Base-by-base conservation (phyloP, 2,113 vertebrate species). In the Danionella cerebrum region DNA sequence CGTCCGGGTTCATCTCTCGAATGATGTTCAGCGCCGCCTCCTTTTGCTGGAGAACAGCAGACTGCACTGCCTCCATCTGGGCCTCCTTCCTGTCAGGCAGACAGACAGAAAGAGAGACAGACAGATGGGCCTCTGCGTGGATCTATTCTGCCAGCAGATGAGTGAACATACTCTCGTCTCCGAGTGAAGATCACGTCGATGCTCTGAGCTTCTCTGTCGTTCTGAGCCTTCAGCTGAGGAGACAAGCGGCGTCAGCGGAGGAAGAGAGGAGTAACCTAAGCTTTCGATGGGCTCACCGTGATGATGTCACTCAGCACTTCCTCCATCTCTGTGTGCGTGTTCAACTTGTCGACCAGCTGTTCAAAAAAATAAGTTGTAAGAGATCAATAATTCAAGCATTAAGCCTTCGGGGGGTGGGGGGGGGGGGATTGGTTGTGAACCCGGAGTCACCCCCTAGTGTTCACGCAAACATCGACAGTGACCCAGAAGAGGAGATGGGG, bases 311-410 rank as follows among this genome's bases (percentile, higher is more conserved):
- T 86, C 73, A 91, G 87, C 73, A 98, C 92, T 82, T 98, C 94
- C 58, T 97, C 89, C 82, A 90, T 93, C 73, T 99, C 95, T 0
- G 86, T 94, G 84, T 91, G 92, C 24, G 92, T 97, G 80, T 98
- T 99, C 80, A 98, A 87, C 68, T 97, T 94, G 85, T 99, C 94
- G 59, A 97, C 90, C 74, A 98, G 84, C 95, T 99, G 80, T 29
- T 5, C n/a, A 51, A 51, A 29, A 9, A 45, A 16, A 47, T 11
- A 33, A 5, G 9, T 9, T 6, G 5, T n/a, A n/a, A n/a, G n/a
- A n/a, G n/a, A n/a, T n/a, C n/a, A n/a, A n/a, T n/a, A n/a, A n/a
- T n/a, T n/a, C n/a, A n/a, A n/a, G n/a, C n/a, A n/a, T n/a, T n/a
- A n/a, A n/a, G n/a, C n/a, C n/a, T n/a, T n/a, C n/a, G n/a, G n/a